Evolutionary conservation across 2,113 vertebrate species (phyloP).

Genomic region (Sylvia atricapilla): DNA sequence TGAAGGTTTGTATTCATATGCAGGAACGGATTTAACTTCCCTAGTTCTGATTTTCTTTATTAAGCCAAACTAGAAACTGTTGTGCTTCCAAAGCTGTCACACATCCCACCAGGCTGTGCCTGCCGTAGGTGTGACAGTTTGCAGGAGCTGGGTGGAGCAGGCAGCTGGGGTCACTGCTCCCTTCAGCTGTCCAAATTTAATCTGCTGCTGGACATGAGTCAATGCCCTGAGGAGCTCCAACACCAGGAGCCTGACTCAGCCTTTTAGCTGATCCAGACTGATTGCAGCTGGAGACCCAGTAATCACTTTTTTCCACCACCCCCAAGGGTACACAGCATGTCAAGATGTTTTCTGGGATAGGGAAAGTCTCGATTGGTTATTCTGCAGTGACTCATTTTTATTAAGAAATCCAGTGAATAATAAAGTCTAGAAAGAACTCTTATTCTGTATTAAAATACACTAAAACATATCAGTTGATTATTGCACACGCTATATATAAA

Average conservation of each 20-base stretch:
- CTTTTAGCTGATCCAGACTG: constrained; percentile 25
- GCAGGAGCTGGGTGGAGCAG: constrained; percentile 18
- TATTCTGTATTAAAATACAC: neutral
- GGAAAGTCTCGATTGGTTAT: neutral
- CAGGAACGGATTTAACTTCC: neutral
- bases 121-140: neutral
- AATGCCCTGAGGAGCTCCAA: constrained; percentile 29
- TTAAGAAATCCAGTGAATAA: neutral
- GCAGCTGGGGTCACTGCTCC: neutral
- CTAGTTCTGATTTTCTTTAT: neutral
- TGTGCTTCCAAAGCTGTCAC: neutral
- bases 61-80: neutral
- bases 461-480: neutral
- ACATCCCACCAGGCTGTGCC: neutral
- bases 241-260: constrained; percentile 23
- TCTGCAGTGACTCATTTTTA: constrained; percentile 1
- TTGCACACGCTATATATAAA: neutral
- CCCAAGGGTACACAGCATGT: neutral
- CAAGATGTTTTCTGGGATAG: constrained; percentile 6
- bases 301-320: neutral
- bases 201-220: constrained; percentile 24
- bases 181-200: neutral
- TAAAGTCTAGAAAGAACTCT: neutral
- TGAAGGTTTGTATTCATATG: neutral
- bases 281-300: constrained; percentile 44